Conservation (phyloP, 2,888 invertebrate genomes). For the Drosophila mimica region DNA sequence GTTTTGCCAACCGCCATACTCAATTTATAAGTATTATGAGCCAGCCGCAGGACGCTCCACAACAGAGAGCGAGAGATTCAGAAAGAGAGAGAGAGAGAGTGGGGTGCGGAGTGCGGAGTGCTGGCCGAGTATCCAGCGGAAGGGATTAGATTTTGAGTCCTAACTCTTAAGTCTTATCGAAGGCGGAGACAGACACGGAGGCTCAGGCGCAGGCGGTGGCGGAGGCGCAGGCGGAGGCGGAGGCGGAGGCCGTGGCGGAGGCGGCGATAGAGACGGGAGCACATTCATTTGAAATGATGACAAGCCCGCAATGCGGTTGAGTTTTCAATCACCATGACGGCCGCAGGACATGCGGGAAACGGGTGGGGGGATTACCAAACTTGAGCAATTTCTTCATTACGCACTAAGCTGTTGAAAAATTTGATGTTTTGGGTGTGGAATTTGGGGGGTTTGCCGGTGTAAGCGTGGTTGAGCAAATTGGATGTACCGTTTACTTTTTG, state of each 20-base stretch:
- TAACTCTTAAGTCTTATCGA: constrained; percentile 60
- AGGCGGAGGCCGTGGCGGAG: constrained; percentile 20
- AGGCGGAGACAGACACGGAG: constrained; percentile 36
- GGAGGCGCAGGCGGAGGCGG: constrained; percentile 40
- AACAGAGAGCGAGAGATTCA: background rate
- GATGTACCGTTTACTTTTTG: constrained; percentile 46
- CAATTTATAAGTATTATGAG: constrained; percentile 61
- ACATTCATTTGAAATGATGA: constrained; percentile 77
- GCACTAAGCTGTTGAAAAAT: constrained; percentile 71
- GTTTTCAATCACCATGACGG: constrained; percentile 75
- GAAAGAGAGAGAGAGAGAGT: background rate
- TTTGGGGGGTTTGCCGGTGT: background rate
- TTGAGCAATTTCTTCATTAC: constrained; percentile 77
- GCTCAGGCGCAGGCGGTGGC: constrained; percentile 30
- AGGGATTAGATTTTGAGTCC: constrained; percentile 72
- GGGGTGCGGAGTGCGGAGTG: constrained; percentile 2
- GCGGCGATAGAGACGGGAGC: constrained; percentile 48
- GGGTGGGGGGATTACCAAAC: constrained; percentile 24
- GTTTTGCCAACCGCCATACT: constrained; percentile 58
- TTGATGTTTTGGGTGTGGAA: constrained; percentile 29
- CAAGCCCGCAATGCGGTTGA: constrained; percentile 76
- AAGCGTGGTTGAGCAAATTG: background rate
- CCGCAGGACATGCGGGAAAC: constrained; percentile 49
- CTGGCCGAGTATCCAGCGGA: constrained; percentile 42
- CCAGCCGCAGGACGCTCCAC: constrained; percentile 7